Percentiles rank a stretch among this genome's conserved stretches.
Conservation (phyloP, 2,113 vertebrate genomes). For the Sisor rabdophorus region DNA sequence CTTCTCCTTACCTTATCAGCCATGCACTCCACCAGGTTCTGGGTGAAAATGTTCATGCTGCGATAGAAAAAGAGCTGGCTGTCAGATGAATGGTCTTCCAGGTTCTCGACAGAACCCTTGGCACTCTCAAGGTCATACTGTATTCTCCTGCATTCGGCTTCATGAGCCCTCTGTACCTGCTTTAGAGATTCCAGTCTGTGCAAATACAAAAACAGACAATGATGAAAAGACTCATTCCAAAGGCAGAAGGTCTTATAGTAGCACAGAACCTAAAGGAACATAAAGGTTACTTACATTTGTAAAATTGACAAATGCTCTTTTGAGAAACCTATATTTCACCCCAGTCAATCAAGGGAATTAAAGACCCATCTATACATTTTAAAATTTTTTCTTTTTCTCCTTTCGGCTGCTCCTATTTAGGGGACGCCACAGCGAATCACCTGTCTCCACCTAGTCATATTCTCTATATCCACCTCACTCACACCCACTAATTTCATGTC, state of each 20-base stretch:
- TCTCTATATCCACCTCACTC: too few species aligned
- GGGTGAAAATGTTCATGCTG: conserved; percentile 75
- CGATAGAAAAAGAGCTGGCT: conserved; percentile 81
- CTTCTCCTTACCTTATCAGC: conserved; percentile 79
- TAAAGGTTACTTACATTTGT: too few species aligned
- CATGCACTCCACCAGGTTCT: conserved; percentile 87
- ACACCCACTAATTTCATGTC: too few species aligned
- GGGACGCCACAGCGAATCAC: too few species aligned
- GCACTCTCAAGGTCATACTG: conserved; percentile 73
- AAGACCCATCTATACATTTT: too few species aligned
- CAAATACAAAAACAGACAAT: not conserved
- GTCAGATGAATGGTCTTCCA: conserved; percentile 73
- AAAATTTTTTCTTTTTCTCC: too few species aligned
- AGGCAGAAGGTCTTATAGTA: too few species aligned
- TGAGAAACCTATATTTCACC: too few species aligned
- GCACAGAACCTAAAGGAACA: not conserved
- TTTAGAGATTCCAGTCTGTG: conserved; percentile 75
- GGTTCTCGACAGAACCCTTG: conserved; percentile 65
- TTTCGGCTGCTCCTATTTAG: too few species aligned
- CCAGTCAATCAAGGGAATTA: too few species aligned
- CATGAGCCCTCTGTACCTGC: conserved; percentile 79
- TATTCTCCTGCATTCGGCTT: conserved; percentile 80
- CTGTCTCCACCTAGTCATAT: too few species aligned
- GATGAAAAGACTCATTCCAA: not conserved
- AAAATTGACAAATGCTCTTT: too few species aligned